Evolutionary conservation across 2,113 vertebrate genomes (phyloP).

Genomic region (Geothlypis trichas): DNA sequence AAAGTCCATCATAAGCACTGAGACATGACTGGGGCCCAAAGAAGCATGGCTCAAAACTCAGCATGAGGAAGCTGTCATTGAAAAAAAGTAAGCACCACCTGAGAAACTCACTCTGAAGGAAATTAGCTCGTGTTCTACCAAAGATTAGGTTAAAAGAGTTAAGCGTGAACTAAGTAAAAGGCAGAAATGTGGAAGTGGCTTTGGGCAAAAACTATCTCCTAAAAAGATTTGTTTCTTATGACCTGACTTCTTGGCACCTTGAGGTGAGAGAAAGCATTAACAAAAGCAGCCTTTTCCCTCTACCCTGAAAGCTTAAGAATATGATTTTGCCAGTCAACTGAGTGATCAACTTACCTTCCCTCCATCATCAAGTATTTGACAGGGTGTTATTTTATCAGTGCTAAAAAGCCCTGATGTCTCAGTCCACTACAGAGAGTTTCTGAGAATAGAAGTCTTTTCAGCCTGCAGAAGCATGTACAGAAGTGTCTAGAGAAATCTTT

Average conservation of each 20-base stretch:
- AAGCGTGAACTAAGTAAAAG: neutral
- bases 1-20: neutral
- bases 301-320: neutral
- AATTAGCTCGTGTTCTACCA: neutral
- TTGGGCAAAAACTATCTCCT: neutral
- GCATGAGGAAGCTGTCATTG: neutral
- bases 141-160: neutral
- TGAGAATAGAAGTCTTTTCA: neutral
- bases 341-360: neutral
- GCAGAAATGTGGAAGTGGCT: neutral
- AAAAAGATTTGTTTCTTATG: neutral
- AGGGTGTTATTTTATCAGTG: neutral
- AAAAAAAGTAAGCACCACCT: neutral
- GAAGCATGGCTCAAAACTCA: neutral
- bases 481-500: neutral
- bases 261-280: neutral
- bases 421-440: neutral
- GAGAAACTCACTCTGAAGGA: neutral
- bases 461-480: neutral
- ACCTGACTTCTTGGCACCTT: neutral
- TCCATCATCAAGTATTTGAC: neutral
- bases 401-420: neutral
- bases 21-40: neutral
- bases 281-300: neutral
- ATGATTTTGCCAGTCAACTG: neutral